Conservation (phyloP, 2,797 vertebrate genomes). For the Todus mexicanus region DNA sequence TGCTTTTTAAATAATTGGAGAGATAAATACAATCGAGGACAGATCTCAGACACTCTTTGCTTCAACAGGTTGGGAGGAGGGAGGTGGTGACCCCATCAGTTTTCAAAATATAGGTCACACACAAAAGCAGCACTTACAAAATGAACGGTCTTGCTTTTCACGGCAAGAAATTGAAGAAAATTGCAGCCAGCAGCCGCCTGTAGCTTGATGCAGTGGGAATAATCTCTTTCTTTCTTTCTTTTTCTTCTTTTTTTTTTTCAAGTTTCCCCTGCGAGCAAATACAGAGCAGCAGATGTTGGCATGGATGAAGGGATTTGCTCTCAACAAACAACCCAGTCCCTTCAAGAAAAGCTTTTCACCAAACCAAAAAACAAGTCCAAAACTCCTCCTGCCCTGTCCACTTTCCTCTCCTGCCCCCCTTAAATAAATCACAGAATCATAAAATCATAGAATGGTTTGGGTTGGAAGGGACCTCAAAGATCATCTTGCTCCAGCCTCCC, state of each 20-base stretch:
- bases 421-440: too few species aligned
- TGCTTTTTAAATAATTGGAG: conserved; percentile 22
- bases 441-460: too few species aligned
- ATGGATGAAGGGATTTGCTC: conserved; percentile 38
- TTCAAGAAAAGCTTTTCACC: conserved; percentile 18
- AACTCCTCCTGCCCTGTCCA: too few species aligned
- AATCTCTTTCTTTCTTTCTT: conserved; percentile 61
- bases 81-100: conserved; percentile 60
- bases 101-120: conserved; percentile 71
- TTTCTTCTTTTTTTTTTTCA: neutral
- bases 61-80: conserved; percentile 61
- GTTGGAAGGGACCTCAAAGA: too few species aligned
- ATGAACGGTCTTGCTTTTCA: conserved; percentile 70
- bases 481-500: too few species aligned
- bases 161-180: conserved; percentile 72
- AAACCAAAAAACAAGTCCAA: neutral
- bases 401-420: neutral
- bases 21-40: conserved; percentile 18
- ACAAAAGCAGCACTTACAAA: conserved; percentile 70
- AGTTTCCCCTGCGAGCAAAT: conserved; percentile 56
- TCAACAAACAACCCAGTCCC: conserved; percentile 53
- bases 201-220: conserved; percentile 61
- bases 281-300: conserved; percentile 52
- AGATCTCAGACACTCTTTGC: neutral
- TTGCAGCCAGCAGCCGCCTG: conserved; percentile 63